Conservation (phyloP, 2,888 invertebrate species). For the Candidula unifasciata region DNA sequence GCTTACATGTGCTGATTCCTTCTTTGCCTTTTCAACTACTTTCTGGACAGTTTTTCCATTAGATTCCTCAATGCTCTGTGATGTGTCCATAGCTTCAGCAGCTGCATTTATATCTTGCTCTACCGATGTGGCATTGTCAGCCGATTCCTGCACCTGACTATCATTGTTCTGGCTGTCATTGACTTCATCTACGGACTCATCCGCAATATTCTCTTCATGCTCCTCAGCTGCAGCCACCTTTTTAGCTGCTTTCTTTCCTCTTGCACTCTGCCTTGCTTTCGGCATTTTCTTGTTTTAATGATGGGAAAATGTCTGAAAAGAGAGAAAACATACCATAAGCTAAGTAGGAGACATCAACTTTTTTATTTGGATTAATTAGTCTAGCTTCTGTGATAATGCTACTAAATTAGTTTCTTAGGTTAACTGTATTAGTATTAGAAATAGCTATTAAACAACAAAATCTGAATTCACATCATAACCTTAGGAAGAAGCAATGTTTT, state of each 20-base stretch:
- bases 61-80: slow-evolving; percentile 7
- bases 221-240: neutral
- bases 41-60: neutral
- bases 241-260: neutral
- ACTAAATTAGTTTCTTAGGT: too few relatives aligned
- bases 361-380: too few relatives aligned
- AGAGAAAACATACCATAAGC: neutral
- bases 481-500: too few relatives aligned
- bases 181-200: slow-evolving; percentile 15
- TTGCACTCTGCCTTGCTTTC: slow-evolving; percentile 13
- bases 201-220: slow-evolving; percentile 11
- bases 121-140: neutral
- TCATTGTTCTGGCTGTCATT: slow-evolving; percentile 13
- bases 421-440: too few relatives aligned
- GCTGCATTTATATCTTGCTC: neutral
- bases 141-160: neutral
- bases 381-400: too few relatives aligned
- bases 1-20: neutral
- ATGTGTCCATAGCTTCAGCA: neutral
- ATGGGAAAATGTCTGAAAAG: neutral
- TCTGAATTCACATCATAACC: too few relatives aligned
- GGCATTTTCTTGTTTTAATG: slow-evolving; percentile 30
- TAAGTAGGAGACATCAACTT: too few relatives aligned
- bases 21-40: neutral
- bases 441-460: too few relatives aligned